Evolutionary conservation across 2,888 invertebrate species (phyloP), one percentile per base, ranked within the genome.

Genomic region (Ditula angustiorana): DNA sequence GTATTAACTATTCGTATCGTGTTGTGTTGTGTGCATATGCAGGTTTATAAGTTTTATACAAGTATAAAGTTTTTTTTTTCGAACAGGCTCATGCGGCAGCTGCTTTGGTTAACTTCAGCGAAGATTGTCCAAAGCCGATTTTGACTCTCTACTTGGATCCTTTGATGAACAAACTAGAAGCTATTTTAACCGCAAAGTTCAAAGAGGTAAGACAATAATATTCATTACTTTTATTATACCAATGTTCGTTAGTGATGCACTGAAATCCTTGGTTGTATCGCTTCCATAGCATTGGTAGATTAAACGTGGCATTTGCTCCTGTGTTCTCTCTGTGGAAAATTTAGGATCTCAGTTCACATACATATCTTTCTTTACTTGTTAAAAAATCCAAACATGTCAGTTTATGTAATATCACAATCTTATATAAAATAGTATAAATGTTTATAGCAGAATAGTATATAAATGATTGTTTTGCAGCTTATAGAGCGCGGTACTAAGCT

Each of bases 71-170:
- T n/a, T 52, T 50, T 30, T 63, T 52, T 44, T 41, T 55, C 57
- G 57, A 70, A 33, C 93, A 96, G 90, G 95, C 96, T 60, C 96
- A 96, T 74, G 95, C 95, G 74, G 97, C 99, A 49, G 99, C 99
- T 57, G 99, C 99, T 52, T 94, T 99, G 70, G 99, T 99, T 1
- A 99, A 99, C 92, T 99, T 99, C 92, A 98, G 98, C 80, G 99
- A 99, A 93, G 99, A 99, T 87, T 99, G 99, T 86, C 99, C 99
- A 0, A 99, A 99, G 87, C 95, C 95, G 75, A 98, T 99, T 74
- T 93, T 99, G 69, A 96, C 96, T 8, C 96, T 95, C 70, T 99
- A 99, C 85, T 94, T 99, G 69, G 97, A 98, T 77, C 95, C 95
- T 21, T 96, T 99, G 72, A 98, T 99, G 96, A 94, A 93, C 61